A percentile compares a stretch with the other conserved stretches of the same genome.
phyloP scores from a whole-genome alignment of 2,113 vertebrate species.

The Hemiprocne comata region DNA sequence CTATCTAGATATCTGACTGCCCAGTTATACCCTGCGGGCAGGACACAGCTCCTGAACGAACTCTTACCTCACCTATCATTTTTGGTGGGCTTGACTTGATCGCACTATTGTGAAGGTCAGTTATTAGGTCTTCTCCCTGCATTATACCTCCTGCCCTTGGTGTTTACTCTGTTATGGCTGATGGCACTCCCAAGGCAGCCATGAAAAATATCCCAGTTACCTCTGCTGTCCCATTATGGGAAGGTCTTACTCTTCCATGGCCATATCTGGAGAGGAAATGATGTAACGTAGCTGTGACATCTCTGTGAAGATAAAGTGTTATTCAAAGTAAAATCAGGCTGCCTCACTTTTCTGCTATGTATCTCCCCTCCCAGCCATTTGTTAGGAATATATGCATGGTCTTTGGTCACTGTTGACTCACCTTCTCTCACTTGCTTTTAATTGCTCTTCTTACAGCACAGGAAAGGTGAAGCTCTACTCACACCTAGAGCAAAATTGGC shows the following conservation, averaged over 20 bases:
- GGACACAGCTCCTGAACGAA: background rate
- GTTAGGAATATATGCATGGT: slow-evolving; percentile 47
- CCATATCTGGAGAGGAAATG: slow-evolving; percentile 18
- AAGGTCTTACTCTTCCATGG: background rate
- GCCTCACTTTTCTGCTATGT: slow-evolving; percentile 25
- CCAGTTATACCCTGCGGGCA: background rate
- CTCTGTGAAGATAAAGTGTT: slow-evolving; percentile 16
- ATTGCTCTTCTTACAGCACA: background rate
- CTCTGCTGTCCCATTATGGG: background rate
- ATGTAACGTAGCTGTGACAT: background rate
- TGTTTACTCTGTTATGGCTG: background rate
- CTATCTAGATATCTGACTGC: background rate
- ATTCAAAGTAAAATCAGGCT: slow-evolving; percentile 8
- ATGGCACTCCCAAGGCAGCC: background rate
- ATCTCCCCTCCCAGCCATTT: background rate
- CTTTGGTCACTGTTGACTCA: slow-evolving; percentile 40
- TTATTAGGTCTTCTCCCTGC: background rate
- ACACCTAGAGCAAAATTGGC: background rate
- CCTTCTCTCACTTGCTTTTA: slow-evolving; percentile 15
- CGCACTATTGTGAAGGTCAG: background rate
- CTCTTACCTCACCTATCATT: background rate
- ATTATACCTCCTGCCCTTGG: background rate
- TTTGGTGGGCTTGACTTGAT: background rate
- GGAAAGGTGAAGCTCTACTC: slow-evolving; percentile 6
- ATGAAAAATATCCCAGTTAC: background rate